Percentiles rank a stretch among this genome's conserved stretches.
Conservation (phyloP, 2,797 vertebrate species). For the Gastrophryne carolinensis region DNA sequence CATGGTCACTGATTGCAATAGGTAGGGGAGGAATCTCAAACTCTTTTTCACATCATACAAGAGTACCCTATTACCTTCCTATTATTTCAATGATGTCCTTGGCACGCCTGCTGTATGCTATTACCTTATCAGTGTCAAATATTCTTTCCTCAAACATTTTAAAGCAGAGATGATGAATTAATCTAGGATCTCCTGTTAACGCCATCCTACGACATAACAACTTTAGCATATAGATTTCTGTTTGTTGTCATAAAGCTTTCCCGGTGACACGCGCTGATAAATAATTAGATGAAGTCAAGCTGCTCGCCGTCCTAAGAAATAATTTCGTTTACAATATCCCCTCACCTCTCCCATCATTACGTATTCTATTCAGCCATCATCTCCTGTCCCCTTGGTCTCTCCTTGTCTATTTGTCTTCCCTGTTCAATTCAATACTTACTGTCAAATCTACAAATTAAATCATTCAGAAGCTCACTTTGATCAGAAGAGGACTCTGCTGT, state of each 20-base stretch:
- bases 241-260: conserved; percentile 24
- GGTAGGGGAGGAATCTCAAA: no score
- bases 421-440: conserved; percentile 53
- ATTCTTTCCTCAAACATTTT: neutral
- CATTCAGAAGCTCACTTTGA: conserved; percentile 50
- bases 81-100: neutral
- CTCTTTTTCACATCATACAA: no score
- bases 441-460: conserved; percentile 55
- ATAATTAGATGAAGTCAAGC: conserved; percentile 51
- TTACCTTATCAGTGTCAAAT: neutral
- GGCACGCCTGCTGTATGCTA: neutral
- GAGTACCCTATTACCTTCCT: neutral
- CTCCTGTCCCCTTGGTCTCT: conserved; percentile 46
- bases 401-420: conserved; percentile 53
- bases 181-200: conserved; percentile 31
- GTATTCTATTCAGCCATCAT: conserved; percentile 44
- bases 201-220: conserved; percentile 7
- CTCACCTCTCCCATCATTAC: conserved; percentile 48
- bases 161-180: conserved; percentile 11
- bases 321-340: conserved; percentile 48
- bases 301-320: conserved; percentile 47
- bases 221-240: conserved; percentile 46
- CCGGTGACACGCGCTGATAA: conserved; percentile 33
- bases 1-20: no score
- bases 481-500: conserved; percentile 51